A percentile compares a stretch with the other conserved stretches of the same genome.
phyloP scores from a whole-genome alignment of 2,797 vertebrate species.

The Mycteria americana region DNA sequence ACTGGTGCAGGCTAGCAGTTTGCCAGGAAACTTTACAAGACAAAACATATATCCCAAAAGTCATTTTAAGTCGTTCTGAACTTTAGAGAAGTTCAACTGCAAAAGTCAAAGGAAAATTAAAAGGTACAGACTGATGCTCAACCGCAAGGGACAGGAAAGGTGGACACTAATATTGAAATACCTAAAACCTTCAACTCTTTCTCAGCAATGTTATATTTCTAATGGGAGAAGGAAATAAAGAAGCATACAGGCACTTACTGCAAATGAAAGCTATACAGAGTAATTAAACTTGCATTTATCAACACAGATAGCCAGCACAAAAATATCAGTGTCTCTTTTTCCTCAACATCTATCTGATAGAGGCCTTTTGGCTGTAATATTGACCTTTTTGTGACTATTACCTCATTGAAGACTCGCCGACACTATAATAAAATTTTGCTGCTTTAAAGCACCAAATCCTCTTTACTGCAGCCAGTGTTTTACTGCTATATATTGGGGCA shows the following conservation, averaged over 20 bases:
- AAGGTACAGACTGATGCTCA: neutral
- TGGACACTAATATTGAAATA: neutral
- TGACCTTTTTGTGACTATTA: neutral
- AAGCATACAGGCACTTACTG: neutral
- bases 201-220: neutral
- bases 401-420: neutral
- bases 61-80: neutral
- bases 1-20: neutral
- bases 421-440: neutral
- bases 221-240: neutral
- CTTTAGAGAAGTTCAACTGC: neutral
- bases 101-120: neutral
- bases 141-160: neutral
- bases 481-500: neutral
- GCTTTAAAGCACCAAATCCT: neutral
- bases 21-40: neutral
- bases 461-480: neutral
- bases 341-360: neutral
- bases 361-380: neutral
- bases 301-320: neutral
- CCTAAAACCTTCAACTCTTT: neutral
- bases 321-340: neutral
- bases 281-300: conserved; percentile 40
- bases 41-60: neutral
- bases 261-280: neutral